phyloP scores from a whole-genome alignment of 2,888 invertebrate genomes.

The Stenichneumon culpator region DNA sequence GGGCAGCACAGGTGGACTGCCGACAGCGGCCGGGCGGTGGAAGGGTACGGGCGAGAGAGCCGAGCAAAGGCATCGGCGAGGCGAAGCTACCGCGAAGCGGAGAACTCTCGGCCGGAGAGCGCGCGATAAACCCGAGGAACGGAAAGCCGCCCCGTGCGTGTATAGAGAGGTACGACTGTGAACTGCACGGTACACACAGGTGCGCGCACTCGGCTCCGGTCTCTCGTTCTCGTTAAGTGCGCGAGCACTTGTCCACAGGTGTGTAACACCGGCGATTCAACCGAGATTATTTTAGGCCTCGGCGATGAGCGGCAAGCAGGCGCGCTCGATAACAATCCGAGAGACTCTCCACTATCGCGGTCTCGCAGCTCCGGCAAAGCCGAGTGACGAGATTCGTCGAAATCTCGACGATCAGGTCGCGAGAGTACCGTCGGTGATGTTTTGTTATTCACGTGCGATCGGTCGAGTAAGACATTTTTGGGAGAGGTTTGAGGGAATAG shows the following conservation, averaged over 20 bases:
- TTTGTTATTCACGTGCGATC: too few species aligned
- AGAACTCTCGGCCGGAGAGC: constrained; percentile 45
- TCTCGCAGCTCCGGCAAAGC: too few species aligned
- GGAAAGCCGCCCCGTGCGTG: constrained; percentile 38
- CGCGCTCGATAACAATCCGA: constrained; percentile 54
- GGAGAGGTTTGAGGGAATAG: too few species aligned
- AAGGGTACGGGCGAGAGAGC: not conserved
- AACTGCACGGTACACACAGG: constrained; percentile 62
- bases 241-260: constrained; percentile 64
- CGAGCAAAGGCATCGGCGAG: constrained; percentile 16
- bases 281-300: constrained; percentile 62
- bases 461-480: too few species aligned
- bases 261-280: constrained; percentile 54
- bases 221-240: constrained; percentile 56
- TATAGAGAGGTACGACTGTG: not conserved
- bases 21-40: constrained; percentile 1
- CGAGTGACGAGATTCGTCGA: too few species aligned
- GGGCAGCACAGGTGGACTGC: constrained; percentile 76
- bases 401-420: not conserved
- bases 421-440: too few species aligned
- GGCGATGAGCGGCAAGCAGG: not conserved
- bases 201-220: constrained; percentile 56
- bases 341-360: not conserved
- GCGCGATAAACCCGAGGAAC: constrained; percentile 52
- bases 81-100: not conserved